Base-by-base conservation (phyloP, 2,888 invertebrate genomes). In the Folsomia candida region DNA sequence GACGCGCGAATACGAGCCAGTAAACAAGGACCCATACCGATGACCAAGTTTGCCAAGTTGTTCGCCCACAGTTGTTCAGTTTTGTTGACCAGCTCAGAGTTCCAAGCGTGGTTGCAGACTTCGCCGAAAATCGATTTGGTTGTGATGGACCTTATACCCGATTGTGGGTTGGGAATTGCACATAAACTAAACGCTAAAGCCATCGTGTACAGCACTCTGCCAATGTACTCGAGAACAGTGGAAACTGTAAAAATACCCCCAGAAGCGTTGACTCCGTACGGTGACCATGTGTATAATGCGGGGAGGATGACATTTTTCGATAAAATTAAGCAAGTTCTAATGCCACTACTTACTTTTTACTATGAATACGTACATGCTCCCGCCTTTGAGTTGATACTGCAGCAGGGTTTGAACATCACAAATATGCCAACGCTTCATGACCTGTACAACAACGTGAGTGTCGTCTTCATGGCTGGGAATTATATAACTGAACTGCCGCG, bases 141-240 rank as follows among this genome's bases (percentile, higher is more conserved):
- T 11, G 65, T 75, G 0, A 76, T 75, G 54, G 71, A 67, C n/a
- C 67, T 72, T 11, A 67, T 72, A 25, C 37, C 71, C 22, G 78
- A 78, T 24, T 76, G 76, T 65, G 75, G 63, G 0, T 20, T 73
- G 9, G 73, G 66, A 0, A 57, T 78, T 0, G 69, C 68, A 0
- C 61, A 73, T 62, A 71, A 72, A 47, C 73, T 65, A 20, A 54
- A 51, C 0, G 75, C 76, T 2, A 71, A 71, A n/a, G 28, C 59
- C 47, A 72, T 76, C 2, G n/a, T 68, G 9, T 75, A 70, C 27
- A 71, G 24, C 24, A 75, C 76, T 29, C 37, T 71, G 0, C 24
- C 70, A 1, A 11, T 68, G 1, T 62, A 62, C 24, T 28, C 51
- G 20, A 60, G 68, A 68, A 70, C 74, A 26, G 24, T 67, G n/a